phyloP scores from a whole-genome alignment of 2,113 vertebrate species.

The Poeciliopsis retropinna region DNA sequence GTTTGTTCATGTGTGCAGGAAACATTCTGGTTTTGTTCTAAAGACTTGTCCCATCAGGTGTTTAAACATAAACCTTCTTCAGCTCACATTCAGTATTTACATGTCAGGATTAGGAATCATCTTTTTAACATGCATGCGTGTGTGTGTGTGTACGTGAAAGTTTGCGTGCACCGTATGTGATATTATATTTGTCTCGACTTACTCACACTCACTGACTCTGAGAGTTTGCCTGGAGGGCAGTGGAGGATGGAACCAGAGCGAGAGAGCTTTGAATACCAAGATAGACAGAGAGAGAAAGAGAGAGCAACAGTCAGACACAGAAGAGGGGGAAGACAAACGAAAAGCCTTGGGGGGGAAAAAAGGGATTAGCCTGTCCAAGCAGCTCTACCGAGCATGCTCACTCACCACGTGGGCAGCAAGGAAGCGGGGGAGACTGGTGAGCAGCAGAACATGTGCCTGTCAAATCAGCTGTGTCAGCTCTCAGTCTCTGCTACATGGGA shows the following conservation, averaged over 20 bases:
- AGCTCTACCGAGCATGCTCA: constrained; percentile 53
- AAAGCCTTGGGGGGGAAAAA: constrained; percentile 25
- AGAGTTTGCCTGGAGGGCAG: constrained; percentile 47
- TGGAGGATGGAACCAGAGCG: constrained; percentile 31
- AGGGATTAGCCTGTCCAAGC: constrained; percentile 54
- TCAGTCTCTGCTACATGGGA: constrained; percentile 26
- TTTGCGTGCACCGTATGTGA: constrained; percentile 21
- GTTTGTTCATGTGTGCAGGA: constrained; percentile 29
- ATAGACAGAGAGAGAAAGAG: constrained; percentile 20
- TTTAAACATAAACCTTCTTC: neutral
- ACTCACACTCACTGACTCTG: constrained; percentile 49
- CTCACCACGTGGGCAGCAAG: constrained; percentile 48
- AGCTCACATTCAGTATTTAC: neutral
- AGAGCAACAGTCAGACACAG: neutral
- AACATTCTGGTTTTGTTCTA: neutral
- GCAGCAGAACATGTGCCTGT: constrained; percentile 37
- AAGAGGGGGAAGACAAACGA: constrained; percentile 34
- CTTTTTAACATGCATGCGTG: neutral
- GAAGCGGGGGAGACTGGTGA: constrained; percentile 33
- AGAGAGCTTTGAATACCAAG: constrained; percentile 42
- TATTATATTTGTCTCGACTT: constrained; percentile 45
- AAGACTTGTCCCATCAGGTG: neutral
- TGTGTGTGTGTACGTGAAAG: constrained; percentile 14
- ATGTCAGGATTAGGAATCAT: neutral
- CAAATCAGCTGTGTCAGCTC: constrained; percentile 58